Evolutionary conservation across 2,113 vertebrate species (phyloP).

Genomic region (Ariopsis seemanni): DNA sequence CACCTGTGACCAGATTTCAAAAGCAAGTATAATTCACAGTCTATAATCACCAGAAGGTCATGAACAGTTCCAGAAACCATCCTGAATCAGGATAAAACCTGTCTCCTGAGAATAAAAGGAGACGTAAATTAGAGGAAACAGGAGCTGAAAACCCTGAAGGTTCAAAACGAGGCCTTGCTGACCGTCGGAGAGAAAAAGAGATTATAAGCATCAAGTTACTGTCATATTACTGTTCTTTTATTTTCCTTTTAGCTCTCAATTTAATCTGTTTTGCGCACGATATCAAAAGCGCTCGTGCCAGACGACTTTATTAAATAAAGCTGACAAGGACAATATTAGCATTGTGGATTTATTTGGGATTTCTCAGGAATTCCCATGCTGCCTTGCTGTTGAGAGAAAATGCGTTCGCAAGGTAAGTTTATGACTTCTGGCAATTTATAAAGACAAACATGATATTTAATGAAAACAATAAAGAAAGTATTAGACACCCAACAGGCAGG

Average conservation of each 20-base stretch:
- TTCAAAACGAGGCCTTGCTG: not conserved
- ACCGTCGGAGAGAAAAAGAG: not conserved
- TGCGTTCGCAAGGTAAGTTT: not conserved
- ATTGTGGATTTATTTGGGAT: not conserved
- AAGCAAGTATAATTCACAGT: not conserved
- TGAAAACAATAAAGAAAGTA: not conserved
- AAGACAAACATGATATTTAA: slow-evolving; percentile 4
- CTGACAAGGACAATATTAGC: slow-evolving; percentile 12
- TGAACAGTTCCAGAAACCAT: not conserved
- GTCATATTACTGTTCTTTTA: not conserved
- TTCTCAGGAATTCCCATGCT: not conserved
- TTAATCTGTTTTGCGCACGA: not conserved
- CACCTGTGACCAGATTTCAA: not conserved
- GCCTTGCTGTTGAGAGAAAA: not conserved
- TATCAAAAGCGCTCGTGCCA: not conserved
- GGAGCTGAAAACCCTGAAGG: not conserved
- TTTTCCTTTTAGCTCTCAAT: not conserved
- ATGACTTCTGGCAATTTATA: not conserved
- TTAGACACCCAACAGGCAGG: not conserved
- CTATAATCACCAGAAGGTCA: not conserved
- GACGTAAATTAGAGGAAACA: not conserved
- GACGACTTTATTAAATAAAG: not conserved
- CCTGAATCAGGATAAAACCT: not conserved
- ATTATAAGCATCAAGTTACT: not conserved
- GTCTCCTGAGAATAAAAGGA: not conserved